Evolutionary conservation across 2,113 vertebrate species (phyloP), one percentile per base, ranked within the genome.

Genomic region (Greenwoodochromis staneri): DNA sequence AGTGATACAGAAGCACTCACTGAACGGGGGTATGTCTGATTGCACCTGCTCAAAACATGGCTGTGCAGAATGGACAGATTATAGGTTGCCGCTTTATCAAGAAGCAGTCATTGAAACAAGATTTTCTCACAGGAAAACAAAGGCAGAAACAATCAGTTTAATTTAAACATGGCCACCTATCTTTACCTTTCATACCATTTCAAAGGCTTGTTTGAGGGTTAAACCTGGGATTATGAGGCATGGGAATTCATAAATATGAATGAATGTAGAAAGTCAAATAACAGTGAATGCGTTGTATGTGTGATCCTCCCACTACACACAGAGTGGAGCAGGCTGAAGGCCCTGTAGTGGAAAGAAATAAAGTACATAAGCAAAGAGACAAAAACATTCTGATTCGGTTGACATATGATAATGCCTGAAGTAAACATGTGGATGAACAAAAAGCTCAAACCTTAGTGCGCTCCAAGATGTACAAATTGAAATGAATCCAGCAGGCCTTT

Each of bases 151-250:
- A 5, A 19, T 29, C 14, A 1, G 9, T 47, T 76, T 31, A 3
- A 76, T 17, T 76, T 12, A 29, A 76, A 4, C 24, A 76, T 76
- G 24, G 2, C 42, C 6, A 17, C 2, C 24, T 45, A 17, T 27
- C n/a, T 45, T 42, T 45, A 73, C 13, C 13, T 45, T 42, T 73
- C 21, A 17, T 16, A 73, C 40, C 5, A 1, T 27, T 45, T 45
- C 21, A 27, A 45, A 73, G 13, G 21, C 13, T 47, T 45, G 24
- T n/a, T 66, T 76, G 71, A 12, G 16, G 24, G 45, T 78, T 31
- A 78, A 78, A 49, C 71, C n/a, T 31, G 3, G 42, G 71, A 29
- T 49, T 47, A 47, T 0, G 16, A 19, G 16, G 71, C 24, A 1
- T 29, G 21, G 42, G 24, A 0, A 45, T 47, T 7, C 69, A 76